Evolutionary conservation across 2,113 vertebrate genomes (phyloP).

Genomic region (Andinoacara biseriatus): DNA sequence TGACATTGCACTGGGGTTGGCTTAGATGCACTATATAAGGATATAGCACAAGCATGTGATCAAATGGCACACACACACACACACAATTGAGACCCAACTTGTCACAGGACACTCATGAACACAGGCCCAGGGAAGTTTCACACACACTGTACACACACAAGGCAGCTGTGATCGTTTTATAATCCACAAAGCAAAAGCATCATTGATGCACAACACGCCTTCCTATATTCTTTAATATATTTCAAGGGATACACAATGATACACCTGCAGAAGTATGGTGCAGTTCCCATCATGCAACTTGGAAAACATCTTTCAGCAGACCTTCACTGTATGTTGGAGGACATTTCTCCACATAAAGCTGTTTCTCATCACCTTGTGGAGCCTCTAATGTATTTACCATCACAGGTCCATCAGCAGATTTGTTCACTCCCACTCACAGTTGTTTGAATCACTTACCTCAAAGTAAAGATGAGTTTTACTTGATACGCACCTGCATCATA

Average conservation of each 20-base stretch:
- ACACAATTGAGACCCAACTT: conserved; percentile 15
- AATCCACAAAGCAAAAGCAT: not conserved
- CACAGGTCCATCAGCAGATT: not conserved
- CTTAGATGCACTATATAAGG: conserved; percentile 15
- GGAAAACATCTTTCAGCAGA: not conserved
- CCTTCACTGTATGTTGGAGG: not conserved
- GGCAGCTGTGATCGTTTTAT: not conserved
- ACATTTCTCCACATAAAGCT: too few relatives aligned
- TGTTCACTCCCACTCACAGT: not conserved
- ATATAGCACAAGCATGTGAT: conserved; percentile 53
- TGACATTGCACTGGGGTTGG: not conserved
- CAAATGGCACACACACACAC: not conserved
- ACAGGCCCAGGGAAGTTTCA: not conserved
- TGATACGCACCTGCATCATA: too few relatives aligned
- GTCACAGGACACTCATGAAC: conserved; percentile 21
- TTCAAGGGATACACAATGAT: not conserved
- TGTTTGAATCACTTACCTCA: not conserved
- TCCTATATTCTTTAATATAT: not conserved
- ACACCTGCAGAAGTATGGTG: rapidly evolving
- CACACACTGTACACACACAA: not conserved
- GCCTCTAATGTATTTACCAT: not conserved
- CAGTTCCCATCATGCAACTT: not conserved
- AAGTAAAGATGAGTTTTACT: not conserved
- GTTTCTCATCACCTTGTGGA: not conserved
- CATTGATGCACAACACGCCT: not conserved